Evolutionary conservation across 2,888 invertebrate genomes (phyloP).

Genomic region (Paralinhomoeus sp.): DNA sequence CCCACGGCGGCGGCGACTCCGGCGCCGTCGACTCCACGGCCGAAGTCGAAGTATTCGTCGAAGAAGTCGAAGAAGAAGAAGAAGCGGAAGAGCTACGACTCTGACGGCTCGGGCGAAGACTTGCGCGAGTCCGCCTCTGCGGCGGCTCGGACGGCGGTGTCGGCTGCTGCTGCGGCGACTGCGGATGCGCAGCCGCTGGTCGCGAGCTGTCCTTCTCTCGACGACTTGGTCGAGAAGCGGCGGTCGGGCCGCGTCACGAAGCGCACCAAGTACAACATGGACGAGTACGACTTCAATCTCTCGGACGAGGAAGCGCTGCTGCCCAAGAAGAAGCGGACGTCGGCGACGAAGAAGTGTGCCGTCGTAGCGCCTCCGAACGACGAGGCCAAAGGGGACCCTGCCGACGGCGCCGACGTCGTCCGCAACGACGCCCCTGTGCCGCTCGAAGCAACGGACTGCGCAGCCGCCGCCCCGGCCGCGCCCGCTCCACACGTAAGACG

Average conservation of each 20-base stretch:
- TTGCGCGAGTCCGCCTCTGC: slow-evolving; percentile 2
- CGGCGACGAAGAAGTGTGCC: slow-evolving; percentile 4
- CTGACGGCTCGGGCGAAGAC: slow-evolving; percentile 9
- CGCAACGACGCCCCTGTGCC: too few species aligned
- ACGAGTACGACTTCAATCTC: slow-evolving; percentile 26
- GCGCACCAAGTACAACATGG: slow-evolving; percentile 27
- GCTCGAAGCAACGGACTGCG: background rate
- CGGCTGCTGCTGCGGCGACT: too few species aligned
- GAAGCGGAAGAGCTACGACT: slow-evolving; percentile 5
- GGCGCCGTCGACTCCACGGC: background rate
- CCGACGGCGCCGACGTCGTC: too few species aligned
- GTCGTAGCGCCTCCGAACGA: background rate
- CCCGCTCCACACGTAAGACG: too few species aligned
- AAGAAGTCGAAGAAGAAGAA: too few species aligned
- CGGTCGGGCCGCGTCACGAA: slow-evolving; percentile 28
- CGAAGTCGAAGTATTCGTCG: background rate
- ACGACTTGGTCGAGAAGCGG: slow-evolving; percentile 21
- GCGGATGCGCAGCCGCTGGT: background rate
- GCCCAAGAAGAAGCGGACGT: slow-evolving; percentile 13
- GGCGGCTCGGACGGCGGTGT: too few species aligned
- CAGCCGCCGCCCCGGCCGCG: too few species aligned
- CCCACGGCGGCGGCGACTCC: background rate
- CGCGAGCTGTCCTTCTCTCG: background rate
- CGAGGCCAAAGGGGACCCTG: background rate
- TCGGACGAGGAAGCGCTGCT: slow-evolving; percentile 3